These are phyloP conservation scores for Albula glossodonta DNA, from an alignment of 2,113 vertebrate genomes.

Conservation along the genomic window DNA sequence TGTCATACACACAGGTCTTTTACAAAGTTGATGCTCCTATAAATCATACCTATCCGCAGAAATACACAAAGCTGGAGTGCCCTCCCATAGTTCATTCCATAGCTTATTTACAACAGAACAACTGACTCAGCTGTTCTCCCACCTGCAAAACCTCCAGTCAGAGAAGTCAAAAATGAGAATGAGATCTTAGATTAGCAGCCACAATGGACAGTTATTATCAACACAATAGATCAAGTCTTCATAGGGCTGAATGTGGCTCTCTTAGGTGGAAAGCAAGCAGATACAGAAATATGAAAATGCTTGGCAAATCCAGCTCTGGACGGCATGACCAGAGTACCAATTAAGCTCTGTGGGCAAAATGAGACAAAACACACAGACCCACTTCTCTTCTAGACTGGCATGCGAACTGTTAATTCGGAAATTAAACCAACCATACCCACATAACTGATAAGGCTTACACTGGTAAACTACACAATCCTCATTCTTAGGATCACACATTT, in stretches of 20 bases:
- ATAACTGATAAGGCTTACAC: background rate
- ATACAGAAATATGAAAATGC: background rate
- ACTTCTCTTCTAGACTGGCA: no score
- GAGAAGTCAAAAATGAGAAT: background rate
- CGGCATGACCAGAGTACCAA: background rate
- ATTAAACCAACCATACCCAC: background rate
- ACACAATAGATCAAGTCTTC: background rate
- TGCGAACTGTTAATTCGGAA: background rate
- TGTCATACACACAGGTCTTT: background rate
- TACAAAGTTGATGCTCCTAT: background rate
- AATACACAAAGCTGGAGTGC: background rate
- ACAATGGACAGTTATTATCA: background rate
- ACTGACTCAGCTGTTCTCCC: background rate
- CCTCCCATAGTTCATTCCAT: conserved; percentile 5
- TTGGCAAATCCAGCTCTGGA: background rate
- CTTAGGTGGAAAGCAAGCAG: background rate
- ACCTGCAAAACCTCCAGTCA: background rate
- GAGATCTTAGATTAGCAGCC: background rate
- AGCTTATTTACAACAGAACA: background rate
- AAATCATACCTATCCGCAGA: background rate
- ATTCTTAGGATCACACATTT: background rate
- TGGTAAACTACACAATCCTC: background rate
- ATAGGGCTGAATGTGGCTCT: background rate
- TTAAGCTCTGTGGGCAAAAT: background rate
- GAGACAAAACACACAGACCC: background rate